Percentiles rank a stretch among this genome's conserved stretches.
Conservation (phyloP, 37 sponge, comb jelly and placozoan species). For the Aphrocallistes beatrix region DNA sequence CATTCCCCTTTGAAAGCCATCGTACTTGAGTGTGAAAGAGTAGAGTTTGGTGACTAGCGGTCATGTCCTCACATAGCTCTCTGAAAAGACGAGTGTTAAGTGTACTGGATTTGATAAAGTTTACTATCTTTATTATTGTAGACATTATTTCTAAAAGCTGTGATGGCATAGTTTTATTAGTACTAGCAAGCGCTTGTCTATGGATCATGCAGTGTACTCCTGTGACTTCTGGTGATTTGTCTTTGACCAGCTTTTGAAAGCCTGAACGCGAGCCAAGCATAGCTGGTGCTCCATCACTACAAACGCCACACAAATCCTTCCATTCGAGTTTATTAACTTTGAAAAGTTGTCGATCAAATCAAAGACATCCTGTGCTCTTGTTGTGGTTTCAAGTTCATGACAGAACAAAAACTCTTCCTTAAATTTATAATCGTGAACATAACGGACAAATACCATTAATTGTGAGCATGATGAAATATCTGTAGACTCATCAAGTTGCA, state of each 20-base stretch:
- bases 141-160: constrained; percentile 8
- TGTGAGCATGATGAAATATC: constrained; percentile 13
- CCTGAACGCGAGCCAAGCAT: constrained; percentile 19
- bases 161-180: not conserved
- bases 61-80: not conserved
- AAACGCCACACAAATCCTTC: constrained; percentile 13
- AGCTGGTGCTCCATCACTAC: constrained; percentile 15
- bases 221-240: constrained; percentile 18
- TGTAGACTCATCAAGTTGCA: constrained; percentile 12
- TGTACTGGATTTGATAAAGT: constrained; percentile 12
- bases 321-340: not conserved
- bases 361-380: not conserved
- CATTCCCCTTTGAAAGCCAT: constrained; percentile 4
- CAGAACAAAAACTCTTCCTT: constrained; percentile 19
- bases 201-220: constrained; percentile 13
- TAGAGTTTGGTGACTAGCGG: not conserved
- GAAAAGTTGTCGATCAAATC: not conserved
- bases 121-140: not conserved
- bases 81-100: constrained; percentile 11
- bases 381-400: constrained; percentile 14
- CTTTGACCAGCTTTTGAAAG: constrained; percentile 15
- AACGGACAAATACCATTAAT: constrained; percentile 1
- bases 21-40: constrained; percentile 11
- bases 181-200: constrained; percentile 13
- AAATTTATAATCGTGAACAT: not conserved